phyloP scores from a whole-genome alignment of 2,113 vertebrate genomes.

The Coryphaenoides rupestris region DNA sequence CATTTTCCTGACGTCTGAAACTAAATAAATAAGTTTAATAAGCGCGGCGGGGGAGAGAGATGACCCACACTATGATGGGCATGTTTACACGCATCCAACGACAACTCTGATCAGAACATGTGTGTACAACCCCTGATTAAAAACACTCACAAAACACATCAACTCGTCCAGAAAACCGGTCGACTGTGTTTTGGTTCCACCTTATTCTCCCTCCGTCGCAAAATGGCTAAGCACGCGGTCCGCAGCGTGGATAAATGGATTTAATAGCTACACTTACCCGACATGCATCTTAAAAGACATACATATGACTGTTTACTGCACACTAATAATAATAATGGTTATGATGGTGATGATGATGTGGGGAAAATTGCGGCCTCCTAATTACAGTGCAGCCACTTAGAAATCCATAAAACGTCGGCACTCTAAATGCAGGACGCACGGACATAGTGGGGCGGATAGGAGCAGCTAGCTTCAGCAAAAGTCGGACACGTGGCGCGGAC shows the following conservation, averaged over 20 bases:
- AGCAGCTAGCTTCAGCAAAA: neutral
- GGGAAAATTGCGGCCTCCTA: slow-evolving; percentile 58
- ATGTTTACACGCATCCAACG: too few species aligned
- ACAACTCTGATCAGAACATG: neutral
- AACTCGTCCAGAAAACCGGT: slow-evolving; percentile 34
- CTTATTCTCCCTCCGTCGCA: slow-evolving; percentile 35
- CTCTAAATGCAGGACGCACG: slow-evolving; percentile 40
- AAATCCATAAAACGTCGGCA: slow-evolving; percentile 43
- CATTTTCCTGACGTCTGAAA: too few species aligned
- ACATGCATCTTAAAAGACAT: slow-evolving; percentile 62
- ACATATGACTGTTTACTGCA: slow-evolving; percentile 61
- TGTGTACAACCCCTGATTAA: neutral
- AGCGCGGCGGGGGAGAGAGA: too few species aligned
- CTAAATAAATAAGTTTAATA: too few species aligned
- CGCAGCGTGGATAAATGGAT: slow-evolving; percentile 56
- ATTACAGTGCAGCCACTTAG: slow-evolving; percentile 60
- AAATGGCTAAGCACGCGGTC: too few species aligned
- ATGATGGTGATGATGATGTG: slow-evolving; percentile 45
- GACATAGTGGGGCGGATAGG: slow-evolving; percentile 21
- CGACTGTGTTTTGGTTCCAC: slow-evolving; percentile 32
- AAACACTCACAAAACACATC: slow-evolving; percentile 6
- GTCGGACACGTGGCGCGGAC: too few species aligned
- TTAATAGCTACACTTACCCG: slow-evolving; percentile 66
- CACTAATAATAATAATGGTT: slow-evolving; percentile 47
- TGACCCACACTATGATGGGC: too few species aligned